Percentiles rank a stretch among this genome's conserved stretches.
phyloP scores from a whole-genome alignment of 2,113 vertebrate species.

The Paradoxurus hermaphroditus region DNA sequence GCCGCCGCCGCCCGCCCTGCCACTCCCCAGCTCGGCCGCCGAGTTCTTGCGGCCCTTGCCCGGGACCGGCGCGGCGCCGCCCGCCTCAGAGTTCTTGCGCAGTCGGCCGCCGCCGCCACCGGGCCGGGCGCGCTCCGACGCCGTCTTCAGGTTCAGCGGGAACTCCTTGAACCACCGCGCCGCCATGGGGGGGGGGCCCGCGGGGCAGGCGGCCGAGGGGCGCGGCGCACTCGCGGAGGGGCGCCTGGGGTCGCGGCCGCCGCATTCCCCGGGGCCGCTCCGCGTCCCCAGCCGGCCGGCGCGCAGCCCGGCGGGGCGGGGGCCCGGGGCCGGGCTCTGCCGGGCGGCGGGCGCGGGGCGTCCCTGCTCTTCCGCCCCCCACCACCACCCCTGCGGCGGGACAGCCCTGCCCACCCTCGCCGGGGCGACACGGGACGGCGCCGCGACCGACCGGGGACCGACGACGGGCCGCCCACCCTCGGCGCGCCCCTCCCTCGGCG shows the following conservation, averaged over 20 bases:
- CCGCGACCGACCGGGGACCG: background rate
- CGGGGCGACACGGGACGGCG: background rate
- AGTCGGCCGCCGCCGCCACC: conserved; percentile 79
- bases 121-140: conserved; percentile 87
- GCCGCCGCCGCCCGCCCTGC: conserved; percentile 31
- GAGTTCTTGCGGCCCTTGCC: conserved; percentile 90
- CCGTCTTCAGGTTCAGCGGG: conserved; percentile 92
- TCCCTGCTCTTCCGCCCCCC: conserved; percentile 13
- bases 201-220: conserved; percentile 40
- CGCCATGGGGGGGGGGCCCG: conserved; percentile 85
- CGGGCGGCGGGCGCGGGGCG: background rate
- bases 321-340: background rate
- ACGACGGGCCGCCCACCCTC: background rate
- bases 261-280: conserved; percentile 66
- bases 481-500: conserved; percentile 43
- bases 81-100: conserved; percentile 82
- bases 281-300: background rate
- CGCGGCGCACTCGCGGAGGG: conserved; percentile 56
- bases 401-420: background rate
- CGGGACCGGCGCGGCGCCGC: no score
- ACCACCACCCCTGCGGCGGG: conserved; percentile 20
- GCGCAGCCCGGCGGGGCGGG: conserved; percentile 27
- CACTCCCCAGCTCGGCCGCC: conserved; percentile 85
- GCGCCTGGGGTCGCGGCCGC: conserved; percentile 61
- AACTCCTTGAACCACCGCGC: conserved; percentile 97